phyloP scores from a whole-genome alignment of 2,113 vertebrate genomes.

The Pundamilia nyererei region DNA sequence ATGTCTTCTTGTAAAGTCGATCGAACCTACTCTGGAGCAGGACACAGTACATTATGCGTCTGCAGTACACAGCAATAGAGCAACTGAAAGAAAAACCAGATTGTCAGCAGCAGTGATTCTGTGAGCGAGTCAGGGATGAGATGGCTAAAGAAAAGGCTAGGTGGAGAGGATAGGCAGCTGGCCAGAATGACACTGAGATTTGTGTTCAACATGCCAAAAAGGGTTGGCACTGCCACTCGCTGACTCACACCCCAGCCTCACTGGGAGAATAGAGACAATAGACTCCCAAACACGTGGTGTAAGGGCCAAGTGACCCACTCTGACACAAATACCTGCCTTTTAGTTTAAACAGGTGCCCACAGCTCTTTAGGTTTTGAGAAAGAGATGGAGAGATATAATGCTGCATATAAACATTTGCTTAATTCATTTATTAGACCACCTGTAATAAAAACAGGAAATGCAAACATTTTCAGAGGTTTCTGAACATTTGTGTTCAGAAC shows the following conservation, averaged over 20 bases:
- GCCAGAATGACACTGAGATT: conserved; percentile 39
- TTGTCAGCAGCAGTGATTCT: background rate
- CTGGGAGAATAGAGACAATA: conserved; percentile 15
- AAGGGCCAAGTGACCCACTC: background rate
- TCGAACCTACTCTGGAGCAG: background rate
- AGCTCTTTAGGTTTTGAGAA: background rate
- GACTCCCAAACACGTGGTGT: background rate
- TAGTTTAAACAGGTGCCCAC: background rate
- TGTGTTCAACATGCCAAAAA: conserved; percentile 15
- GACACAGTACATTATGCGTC: background rate
- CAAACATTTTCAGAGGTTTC: background rate
- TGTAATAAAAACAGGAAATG: background rate
- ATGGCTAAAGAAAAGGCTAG: background rate
- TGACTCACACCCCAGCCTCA: conserved; percentile 32
- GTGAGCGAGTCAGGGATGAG: background rate
- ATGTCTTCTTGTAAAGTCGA: background rate
- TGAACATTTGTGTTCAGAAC: background rate
- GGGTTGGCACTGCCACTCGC: conserved; percentile 17
- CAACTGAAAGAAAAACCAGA: background rate
- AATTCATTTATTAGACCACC: background rate
- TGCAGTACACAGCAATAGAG: background rate
- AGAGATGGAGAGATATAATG: background rate
- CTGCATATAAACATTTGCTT: background rate
- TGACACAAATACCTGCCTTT: background rate
- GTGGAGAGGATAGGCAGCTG: background rate